These are phyloP conservation scores for Oscheius sp. DNA, from an alignment of 2,888 invertebrate species.

Conservation along the genomic window DNA sequence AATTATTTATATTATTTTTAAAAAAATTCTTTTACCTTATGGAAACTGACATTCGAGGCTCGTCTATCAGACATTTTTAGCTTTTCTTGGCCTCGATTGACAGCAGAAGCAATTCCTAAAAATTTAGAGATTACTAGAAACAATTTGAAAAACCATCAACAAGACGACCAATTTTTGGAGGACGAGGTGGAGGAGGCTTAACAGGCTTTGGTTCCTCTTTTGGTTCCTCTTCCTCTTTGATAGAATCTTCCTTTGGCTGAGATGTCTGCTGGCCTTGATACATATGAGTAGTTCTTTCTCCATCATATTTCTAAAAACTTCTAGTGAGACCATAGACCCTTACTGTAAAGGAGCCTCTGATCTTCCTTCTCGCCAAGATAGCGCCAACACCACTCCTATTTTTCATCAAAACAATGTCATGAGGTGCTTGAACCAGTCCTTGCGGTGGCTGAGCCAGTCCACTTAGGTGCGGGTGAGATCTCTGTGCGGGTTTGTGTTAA, in stretches of 20 bases:
- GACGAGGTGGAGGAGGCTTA: slow-evolving; percentile 11
- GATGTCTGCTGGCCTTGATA: slow-evolving; percentile 30
- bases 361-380: slow-evolving; percentile 17
- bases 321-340: not conserved
- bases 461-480: slow-evolving; percentile 11
- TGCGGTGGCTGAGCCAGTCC: slow-evolving; percentile 32
- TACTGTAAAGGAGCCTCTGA: slow-evolving; percentile 49
- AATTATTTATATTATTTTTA: slow-evolving; percentile 1
- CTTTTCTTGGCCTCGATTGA: slow-evolving; percentile 39
- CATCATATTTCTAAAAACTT: slow-evolving; percentile 47
- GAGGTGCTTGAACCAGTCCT: slow-evolving; percentile 42
- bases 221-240: slow-evolving; percentile 23
- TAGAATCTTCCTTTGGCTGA: not conserved
- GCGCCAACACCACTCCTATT: slow-evolving; percentile 41
- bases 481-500: not conserved
- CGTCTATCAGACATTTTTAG: slow-evolving; percentile 39
- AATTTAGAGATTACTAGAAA: not conserved
- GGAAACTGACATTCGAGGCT: slow-evolving; percentile 47
- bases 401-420: slow-evolving; percentile 42
- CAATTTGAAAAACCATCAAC: not conserved
- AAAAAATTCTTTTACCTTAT: slow-evolving; percentile 25
- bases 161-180: slow-evolving; percentile 16
- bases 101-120: slow-evolving; percentile 41
- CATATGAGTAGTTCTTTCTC: slow-evolving; percentile 40
- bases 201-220: not conserved